Conservation (phyloP, 2,113 vertebrate genomes). For the Tauraco erythrolophus region DNA sequence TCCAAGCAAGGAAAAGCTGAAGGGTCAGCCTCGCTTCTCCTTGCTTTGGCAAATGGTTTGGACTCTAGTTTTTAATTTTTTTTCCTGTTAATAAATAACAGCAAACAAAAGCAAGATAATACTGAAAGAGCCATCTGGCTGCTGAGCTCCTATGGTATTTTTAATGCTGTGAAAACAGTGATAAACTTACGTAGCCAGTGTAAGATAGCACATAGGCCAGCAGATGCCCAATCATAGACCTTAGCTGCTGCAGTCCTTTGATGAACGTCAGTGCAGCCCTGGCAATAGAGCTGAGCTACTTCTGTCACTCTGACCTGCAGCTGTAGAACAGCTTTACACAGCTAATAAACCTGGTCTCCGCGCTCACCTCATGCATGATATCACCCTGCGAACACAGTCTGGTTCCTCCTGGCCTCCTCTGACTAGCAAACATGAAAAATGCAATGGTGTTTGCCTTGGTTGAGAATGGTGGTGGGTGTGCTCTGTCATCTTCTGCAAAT, state of each 20-base stretch:
- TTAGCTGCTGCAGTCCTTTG: not conserved
- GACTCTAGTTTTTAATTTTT: not conserved
- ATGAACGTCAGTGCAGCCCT: not conserved
- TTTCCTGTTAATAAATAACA: too few relatives aligned
- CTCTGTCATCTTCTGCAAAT: not conserved
- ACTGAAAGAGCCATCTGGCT: not conserved
- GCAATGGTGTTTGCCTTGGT: not conserved
- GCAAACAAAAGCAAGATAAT: not conserved
- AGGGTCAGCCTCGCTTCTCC: not conserved
- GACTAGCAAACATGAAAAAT: not conserved
- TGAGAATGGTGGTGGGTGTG: fast-evolving
- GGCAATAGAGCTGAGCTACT: not conserved
- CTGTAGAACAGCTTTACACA: not conserved
- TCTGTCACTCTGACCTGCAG: not conserved
- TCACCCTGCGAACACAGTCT: not conserved
- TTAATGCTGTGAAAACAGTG: not conserved
- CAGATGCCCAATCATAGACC: not conserved
- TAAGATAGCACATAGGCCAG: not conserved
- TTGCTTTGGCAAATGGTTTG: not conserved
- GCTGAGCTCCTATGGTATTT: too few relatives aligned
- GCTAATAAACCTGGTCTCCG: not conserved
- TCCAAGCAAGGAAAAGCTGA: not conserved
- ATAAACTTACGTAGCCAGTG: not conserved
- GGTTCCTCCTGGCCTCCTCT: not conserved
- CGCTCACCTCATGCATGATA: not conserved